A percentile compares a stretch with the other conserved stretches of the same genome.
phyloP scores from a whole-genome alignment of 2,113 vertebrate genomes.

The Stegostoma tigrinum region DNA sequence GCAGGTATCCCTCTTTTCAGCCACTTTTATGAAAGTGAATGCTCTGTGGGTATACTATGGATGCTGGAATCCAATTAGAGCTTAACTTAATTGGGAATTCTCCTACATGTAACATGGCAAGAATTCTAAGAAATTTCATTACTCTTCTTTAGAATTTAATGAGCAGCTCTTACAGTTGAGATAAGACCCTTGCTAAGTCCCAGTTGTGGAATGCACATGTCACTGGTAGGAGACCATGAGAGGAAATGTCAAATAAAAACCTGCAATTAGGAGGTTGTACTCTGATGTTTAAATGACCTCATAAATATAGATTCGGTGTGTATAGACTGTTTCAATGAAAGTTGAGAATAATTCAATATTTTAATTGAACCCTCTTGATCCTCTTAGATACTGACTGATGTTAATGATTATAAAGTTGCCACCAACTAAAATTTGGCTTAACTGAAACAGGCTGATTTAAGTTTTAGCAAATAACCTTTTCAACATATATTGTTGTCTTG shows the following conservation, averaged over 20 bases:
- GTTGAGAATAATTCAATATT: conserved; percentile 19
- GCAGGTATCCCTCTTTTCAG: not conserved
- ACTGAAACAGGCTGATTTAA: not conserved
- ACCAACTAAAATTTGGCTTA: not conserved
- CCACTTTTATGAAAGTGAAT: not conserved
- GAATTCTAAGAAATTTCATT: not conserved
- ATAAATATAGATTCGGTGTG: conserved; percentile 18
- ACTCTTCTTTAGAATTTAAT: conserved; percentile 22
- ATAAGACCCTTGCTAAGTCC: not conserved
- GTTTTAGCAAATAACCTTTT: not conserved
- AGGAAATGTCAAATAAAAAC: conserved; percentile 20
- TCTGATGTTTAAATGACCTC: conserved; percentile 9
- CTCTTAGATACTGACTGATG: not conserved
- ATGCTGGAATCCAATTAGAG: not conserved
- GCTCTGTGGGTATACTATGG: not conserved
- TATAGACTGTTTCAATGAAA: not conserved
- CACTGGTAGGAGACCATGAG: not conserved
- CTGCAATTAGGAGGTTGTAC: not conserved
- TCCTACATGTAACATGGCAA: not conserved
- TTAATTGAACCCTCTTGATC: conserved; percentile 21
- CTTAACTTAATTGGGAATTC: not conserved
- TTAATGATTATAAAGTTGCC: conserved; percentile 5
- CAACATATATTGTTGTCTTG: not conserved
- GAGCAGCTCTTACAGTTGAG: not conserved
- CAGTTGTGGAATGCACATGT: not conserved